Percentiles rank a stretch among this genome's conserved stretches.
Conservation (phyloP, 1,140 invertebrate genomes). For the Drosophila nikananu region DNA sequence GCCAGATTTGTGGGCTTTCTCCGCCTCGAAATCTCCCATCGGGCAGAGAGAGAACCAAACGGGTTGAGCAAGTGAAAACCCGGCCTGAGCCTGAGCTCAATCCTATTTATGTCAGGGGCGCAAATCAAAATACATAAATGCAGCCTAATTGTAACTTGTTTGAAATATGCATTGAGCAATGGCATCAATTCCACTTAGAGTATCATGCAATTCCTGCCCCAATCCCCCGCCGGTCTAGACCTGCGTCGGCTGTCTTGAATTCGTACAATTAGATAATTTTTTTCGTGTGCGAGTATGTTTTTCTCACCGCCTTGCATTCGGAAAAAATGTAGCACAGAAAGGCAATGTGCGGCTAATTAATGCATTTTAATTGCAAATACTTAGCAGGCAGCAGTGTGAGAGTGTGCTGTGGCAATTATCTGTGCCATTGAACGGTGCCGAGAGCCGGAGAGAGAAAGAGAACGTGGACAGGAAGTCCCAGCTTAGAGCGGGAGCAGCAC, state of each 20-base stretch:
- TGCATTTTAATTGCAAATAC: slow-evolving; percentile 71
- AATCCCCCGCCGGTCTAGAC: slow-evolving; percentile 42
- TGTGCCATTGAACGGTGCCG: slow-evolving; percentile 77
- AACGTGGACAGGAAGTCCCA: slow-evolving; percentile 64
- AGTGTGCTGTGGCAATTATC: slow-evolving; percentile 64
- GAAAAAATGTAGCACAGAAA: slow-evolving; percentile 72
- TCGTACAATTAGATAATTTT: slow-evolving; percentile 70
- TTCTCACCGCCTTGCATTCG: slow-evolving; percentile 26
- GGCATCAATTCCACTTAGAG: slow-evolving; percentile 45
- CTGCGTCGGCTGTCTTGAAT: slow-evolving; percentile 27
- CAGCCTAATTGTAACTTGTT: slow-evolving; percentile 60
- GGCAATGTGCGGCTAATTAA: slow-evolving; percentile 69
- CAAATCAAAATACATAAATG: slow-evolving; percentile 46
- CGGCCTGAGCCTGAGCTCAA: slow-evolving; percentile 18
- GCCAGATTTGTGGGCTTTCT: slow-evolving; percentile 47
- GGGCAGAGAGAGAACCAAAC: slow-evolving; percentile 55
- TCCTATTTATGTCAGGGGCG: slow-evolving; percentile 74
- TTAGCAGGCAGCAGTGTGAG: slow-evolving; percentile 26
- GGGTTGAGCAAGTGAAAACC: slow-evolving; percentile 63
- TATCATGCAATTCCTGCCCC: slow-evolving; percentile 30
- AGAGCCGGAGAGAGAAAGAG: slow-evolving; percentile 32
- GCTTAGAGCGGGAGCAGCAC: slow-evolving; percentile 32
- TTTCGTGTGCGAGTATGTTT: slow-evolving; percentile 17
- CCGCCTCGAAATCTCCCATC: slow-evolving; percentile 15
- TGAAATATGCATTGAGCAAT: slow-evolving; percentile 54